phyloP scores from a whole-genome alignment of 2,888 invertebrate species.

The Disparrhopalites patrizii region DNA sequence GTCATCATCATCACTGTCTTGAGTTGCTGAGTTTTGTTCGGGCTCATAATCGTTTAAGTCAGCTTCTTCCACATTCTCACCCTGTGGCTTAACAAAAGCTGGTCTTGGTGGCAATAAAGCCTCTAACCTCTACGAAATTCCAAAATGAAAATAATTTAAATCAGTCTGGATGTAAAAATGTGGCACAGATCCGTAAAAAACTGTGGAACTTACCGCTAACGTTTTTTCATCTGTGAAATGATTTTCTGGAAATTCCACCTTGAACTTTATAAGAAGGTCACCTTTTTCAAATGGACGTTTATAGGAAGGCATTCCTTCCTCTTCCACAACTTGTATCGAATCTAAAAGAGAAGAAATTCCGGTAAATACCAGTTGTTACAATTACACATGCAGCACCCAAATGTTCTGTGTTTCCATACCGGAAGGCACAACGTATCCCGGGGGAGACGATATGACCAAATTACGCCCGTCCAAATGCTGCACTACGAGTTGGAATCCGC shows the following conservation, averaged over 20 bases:
- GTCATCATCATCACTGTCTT: slow-evolving; percentile 62
- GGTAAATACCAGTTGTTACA: not conserved
- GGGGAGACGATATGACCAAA: slow-evolving; percentile 67
- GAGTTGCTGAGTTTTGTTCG: slow-evolving; percentile 52
- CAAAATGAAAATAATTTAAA: slow-evolving; percentile 14
- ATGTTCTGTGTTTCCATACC: no score
- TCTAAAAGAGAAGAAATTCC: slow-evolving; percentile 49
- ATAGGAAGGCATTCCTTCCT: slow-evolving; percentile 86
- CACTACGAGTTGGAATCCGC: slow-evolving; percentile 80
- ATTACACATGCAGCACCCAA: not conserved
- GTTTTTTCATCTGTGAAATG: slow-evolving; percentile 68
- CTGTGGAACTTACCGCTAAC: slow-evolving; percentile 53
- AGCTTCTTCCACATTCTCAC: slow-evolving; percentile 82
- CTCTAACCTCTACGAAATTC: slow-evolving; percentile 66
- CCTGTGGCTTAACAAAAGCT: slow-evolving; percentile 65
- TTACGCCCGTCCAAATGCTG: slow-evolving; percentile 85
- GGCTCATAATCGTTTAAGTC: slow-evolving; percentile 71
- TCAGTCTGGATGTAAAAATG: slow-evolving; percentile 7
- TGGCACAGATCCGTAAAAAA: not conserved
- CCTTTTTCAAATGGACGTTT: slow-evolving; percentile 83
- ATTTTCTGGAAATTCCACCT: slow-evolving; percentile 76
- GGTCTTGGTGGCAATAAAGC: slow-evolving; percentile 69
- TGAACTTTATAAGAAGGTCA: slow-evolving; percentile 79
- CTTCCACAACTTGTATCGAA: slow-evolving; percentile 66
- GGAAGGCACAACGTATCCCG: slow-evolving; percentile 79